Evolutionary conservation across 1,140 invertebrate genomes (phyloP), one percentile per base, ranked within the genome.

Genomic region (Potamilus streckersoni): DNA sequence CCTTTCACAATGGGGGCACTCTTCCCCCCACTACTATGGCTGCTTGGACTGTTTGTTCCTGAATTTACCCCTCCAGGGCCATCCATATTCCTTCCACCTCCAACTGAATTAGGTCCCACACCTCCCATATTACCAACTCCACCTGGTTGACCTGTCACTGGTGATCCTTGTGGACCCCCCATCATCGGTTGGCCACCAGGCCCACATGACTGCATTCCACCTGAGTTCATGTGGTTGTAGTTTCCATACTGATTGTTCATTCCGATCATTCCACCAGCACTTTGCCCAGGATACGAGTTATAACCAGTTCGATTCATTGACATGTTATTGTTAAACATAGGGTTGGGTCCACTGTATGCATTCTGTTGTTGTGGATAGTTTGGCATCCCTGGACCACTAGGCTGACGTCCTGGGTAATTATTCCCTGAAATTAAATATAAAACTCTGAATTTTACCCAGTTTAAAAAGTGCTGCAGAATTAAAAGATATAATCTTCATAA

Each of bases 181-280:
- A 65, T 49, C 74, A 69, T 55, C 16, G 59, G 20, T 56, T 49
- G 57, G 61, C 62, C 17, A 62, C 73, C 19, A 76, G 70, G 20
- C 78, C 77, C 0, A 16, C 69, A 74, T 38, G 79, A 80, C 13
- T 76, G 73, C n/a, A 82, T 80, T 17, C 79, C 76, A 68, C 66
- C 78, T 76, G 84, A 84, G 85, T 85, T 83, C 60, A 82, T 81
- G 71, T 83, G 83, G 73, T 82, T 88, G 74, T 82, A 86, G 62
- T 74, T 80, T 63, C 85, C 80, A 79, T 86, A 90, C 62, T 89
- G 88, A 81, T 80, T 87, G 74, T 83, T 86, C 74, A 85, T 83
- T 69, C 74, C 76, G 73, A 80, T 80, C 76, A 76, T 77, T 65
- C 66, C 78, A 63, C 79, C 80, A 65, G 64, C 77, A 60, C 79